Evolutionary conservation across 2,113 vertebrate genomes (phyloP).

Genomic region (Clarias macrocephalus): DNA sequence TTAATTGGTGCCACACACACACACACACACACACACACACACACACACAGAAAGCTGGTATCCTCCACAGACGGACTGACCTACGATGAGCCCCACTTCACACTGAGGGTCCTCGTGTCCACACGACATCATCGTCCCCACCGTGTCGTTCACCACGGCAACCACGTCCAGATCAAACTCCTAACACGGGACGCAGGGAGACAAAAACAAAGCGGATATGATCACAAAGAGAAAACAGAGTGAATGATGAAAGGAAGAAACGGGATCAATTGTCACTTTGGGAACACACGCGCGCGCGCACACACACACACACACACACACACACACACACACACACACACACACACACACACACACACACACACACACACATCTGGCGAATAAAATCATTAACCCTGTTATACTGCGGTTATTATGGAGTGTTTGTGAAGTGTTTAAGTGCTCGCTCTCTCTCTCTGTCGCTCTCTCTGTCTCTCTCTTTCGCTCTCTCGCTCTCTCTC

Average conservation of each 20-base stretch:
- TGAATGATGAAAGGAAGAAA: background rate
- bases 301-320: background rate
- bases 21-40: background rate
- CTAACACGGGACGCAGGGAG: slow-evolving; percentile 61
- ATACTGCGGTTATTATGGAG: background rate
- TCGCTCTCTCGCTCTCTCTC: too few species aligned
- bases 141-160: slow-evolving; percentile 93
- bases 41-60: background rate
- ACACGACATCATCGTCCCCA: slow-evolving; percentile 99
- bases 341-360: too few species aligned
- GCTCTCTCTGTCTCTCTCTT: too few species aligned
- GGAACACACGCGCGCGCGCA: too few species aligned
- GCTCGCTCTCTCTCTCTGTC: too few species aligned
- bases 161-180: slow-evolving; percentile 94
- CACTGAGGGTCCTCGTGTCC: slow-evolving; percentile 90
- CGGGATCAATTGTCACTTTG: background rate
- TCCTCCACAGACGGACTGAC: slow-evolving; percentile 68
- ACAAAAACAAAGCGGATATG: background rate
- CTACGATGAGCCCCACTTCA: slow-evolving; percentile 93
- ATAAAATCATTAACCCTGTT: background rate
- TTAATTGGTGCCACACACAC: background rate
- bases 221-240: background rate
- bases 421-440: too few species aligned
- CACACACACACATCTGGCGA: background rate
- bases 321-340: background rate